Evolutionary conservation across 2,888 invertebrate species (phyloP).

Genomic region (Scaptomyza tumidula): DNA sequence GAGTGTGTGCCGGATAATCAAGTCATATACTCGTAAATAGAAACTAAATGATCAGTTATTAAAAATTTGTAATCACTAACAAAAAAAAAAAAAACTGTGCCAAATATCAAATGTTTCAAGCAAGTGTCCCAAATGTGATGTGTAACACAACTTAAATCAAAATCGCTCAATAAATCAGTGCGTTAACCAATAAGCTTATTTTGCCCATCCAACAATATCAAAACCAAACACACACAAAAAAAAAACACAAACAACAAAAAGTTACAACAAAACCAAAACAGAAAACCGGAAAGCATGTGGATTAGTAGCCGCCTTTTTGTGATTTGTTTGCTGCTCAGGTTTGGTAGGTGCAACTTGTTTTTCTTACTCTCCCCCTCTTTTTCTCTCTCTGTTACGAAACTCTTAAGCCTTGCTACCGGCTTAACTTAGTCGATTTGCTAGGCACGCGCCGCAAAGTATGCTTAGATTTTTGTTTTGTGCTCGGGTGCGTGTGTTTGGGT

Average conservation of each 20-base stretch:
- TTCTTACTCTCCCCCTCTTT: constrained; percentile 4
- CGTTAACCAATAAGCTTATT: constrained; percentile 21
- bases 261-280: constrained; percentile 69
- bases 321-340: constrained; percentile 83
- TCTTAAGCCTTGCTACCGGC: constrained; percentile 61
- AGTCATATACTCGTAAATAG: constrained; percentile 12
- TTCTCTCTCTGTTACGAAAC: constrained; percentile 5
- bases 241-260: constrained; percentile 26
- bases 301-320: constrained; percentile 84
- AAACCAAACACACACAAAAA: constrained; percentile 23
- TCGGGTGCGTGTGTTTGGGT: constrained; percentile 17
- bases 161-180: constrained; percentile 42
- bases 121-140: constrained; percentile 45
- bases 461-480: constrained; percentile 33
- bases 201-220: constrained; percentile 29
- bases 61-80: no score
- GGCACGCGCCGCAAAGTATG: constrained; percentile 64
- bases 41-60: constrained; percentile 24
- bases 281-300: constrained; percentile 83
- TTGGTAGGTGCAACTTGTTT: constrained; percentile 79
- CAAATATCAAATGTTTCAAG: constrained; percentile 38
- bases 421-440: constrained; percentile 39
- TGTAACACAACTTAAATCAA: constrained; percentile 35
- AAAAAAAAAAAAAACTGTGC: constrained; percentile 54
- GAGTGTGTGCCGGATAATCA: constrained; percentile 51